Base-by-base conservation (phyloP, 2,113 vertebrate genomes). In the Glaucomys volans region DNA sequence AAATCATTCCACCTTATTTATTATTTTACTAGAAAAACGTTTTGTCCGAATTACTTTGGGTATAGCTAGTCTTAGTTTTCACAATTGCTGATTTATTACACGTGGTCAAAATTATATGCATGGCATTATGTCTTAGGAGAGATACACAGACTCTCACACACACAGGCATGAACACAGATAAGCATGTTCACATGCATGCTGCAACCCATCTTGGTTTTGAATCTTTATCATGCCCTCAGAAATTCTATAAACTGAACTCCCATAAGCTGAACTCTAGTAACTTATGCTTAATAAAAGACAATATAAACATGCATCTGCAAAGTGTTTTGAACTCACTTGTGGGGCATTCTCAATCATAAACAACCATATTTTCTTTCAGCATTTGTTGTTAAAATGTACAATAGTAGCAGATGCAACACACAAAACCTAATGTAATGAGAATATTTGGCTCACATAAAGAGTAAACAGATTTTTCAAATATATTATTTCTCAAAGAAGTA, bases 401-500 rank as follows among this genome's bases (percentile, higher is more conserved):
- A 47, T 69, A 88, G 77, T 79, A 94, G 90, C 91, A 97, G 81
- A 71, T 64, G 93, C 79, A 95, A 95, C 42, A 96, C 37, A 66
- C 2, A 76, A 96, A 94, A 47, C 72, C 80, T 91, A 74, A 97
- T 92, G 82, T 26, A 95, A 91, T 75, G 42, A 90, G 88, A 85
- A 77, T 81, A 62, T 91, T 94, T 96, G 94, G 97, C 74, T 95
- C 75, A 30, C 54, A 37, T 40, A 87, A 93, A 94, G 69, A 95
- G 92, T 95, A 95, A 96, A 96, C 93, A 97, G 90, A 94, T 91
- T 93, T 97, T 96, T 96, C 72, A 94, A 86, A 94, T 91, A 94
- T 47, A 94, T 89, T 86, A 79, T 93, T 97, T 92, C 89, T 97
- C 91, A 88, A 81, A 95, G 72, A 94, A 97, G 97, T 95, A 96